Base-by-base conservation (phyloP, 1,140 invertebrate species). In the Brachionus angularis region DNA sequence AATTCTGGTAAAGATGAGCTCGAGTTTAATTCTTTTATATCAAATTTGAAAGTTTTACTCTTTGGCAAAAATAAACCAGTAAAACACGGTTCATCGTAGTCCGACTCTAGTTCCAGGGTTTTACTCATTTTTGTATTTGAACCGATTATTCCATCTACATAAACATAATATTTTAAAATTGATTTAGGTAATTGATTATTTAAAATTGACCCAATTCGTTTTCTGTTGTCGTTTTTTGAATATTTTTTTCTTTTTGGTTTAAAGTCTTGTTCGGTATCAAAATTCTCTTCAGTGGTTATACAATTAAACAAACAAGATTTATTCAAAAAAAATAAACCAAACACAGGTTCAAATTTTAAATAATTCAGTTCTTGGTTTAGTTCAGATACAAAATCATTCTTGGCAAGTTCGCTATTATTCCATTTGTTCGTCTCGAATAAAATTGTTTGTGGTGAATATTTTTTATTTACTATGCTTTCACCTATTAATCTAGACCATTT, bases 1-100 rank as follows among this genome's bases (percentile, higher is more conserved):
- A 58, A 36, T 12, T 39, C 33, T 8, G 53, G 53, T 3, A 58
- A 39, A 18, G 21, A 18, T 58, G 18, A 18, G 36, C 39, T 58
- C 5, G 21, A 39, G 39, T 39, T 14, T n/a, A 39, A 5, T 3
- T 31, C 8, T 36, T 58, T 58, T 23, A n/a, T 23, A 14, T 10
- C 33, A n/a, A 58, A 42, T 12, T 34, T 36, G n/a, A 23, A 58
- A 3, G 21, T 18, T 12, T 7, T n/a, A 58, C 14, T 58, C n/a
- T 58, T 21, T 39, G 53, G 53, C 12, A 58, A 8, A 39, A 58
- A 58, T 27, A 58, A 14, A 36, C 53, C 23, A 58, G 33, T 42
- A 3, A 58, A 42, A 16, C 33, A 31, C 10, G 53, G 53, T 8
- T 29, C 12, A 3, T 58, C 53, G 39, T 12, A 58, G 25, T 58